These are phyloP conservation scores for Linepithema humile DNA, from an alignment of 1,140 invertebrate species.

Conservation along the genomic window DNA sequence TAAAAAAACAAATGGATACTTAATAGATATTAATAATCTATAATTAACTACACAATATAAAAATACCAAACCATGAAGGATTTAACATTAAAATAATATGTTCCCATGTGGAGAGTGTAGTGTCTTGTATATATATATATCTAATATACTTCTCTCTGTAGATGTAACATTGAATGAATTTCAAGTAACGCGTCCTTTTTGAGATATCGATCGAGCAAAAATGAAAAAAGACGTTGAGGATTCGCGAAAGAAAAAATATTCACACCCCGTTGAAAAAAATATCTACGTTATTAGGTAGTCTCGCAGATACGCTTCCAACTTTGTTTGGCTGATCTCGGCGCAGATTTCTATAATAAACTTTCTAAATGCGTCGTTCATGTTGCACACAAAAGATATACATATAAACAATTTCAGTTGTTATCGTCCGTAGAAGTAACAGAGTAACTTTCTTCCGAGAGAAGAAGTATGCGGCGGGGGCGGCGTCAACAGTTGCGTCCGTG, in stretches of 20 bases:
- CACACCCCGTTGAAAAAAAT: constrained; percentile 5
- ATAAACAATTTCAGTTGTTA: too few species aligned
- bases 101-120: constrained; percentile 83
- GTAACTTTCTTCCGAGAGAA: constrained; percentile 18
- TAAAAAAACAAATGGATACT: constrained; percentile 65
- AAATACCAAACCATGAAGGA: constrained; percentile 78
- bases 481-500: constrained; percentile 24
- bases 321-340: constrained; percentile 10
- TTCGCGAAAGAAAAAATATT: constrained; percentile 58
- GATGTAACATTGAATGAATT: constrained; percentile 78
- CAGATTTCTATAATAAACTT: constrained; percentile 11
- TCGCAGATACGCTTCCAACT: constrained; percentile 50
- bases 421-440: too few species aligned
- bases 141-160: constrained; percentile 82
- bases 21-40: constrained; percentile 76
- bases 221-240: constrained; percentile 72
- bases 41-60: constrained; percentile 73
- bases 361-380: constrained; percentile 59
- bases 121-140: constrained; percentile 84
- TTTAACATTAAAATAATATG: constrained; percentile 82
- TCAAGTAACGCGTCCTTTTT: constrained; percentile 65
- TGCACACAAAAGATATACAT: constrained; percentile 51
- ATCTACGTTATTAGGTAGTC: neutral
- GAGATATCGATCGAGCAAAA: constrained; percentile 46
- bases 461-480: neutral